Evolutionary conservation across 2,113 vertebrate species (phyloP), one percentile per base, ranked within the genome.

Genomic region (Glaucidium brasilianum): DNA sequence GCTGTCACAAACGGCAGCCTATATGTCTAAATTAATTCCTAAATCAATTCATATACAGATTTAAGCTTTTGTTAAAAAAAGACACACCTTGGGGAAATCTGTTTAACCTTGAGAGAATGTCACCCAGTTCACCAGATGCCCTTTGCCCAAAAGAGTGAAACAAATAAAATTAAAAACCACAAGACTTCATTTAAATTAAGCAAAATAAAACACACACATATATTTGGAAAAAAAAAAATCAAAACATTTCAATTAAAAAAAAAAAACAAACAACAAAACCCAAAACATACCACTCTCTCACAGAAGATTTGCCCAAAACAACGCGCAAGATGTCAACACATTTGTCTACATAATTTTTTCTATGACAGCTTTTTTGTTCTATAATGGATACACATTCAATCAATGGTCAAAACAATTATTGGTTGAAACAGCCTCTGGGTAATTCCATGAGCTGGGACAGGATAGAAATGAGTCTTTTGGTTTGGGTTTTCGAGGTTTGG

Each of bases 1-100:
- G 97, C 98, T 93, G 96, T 72, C 97, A 56, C 90, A 83, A 97
- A 96, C 17, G 96, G 86, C 98, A 98, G 98, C 98, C 98, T 98
- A 98, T 98, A 95, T 92, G 95, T 98, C 98, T 98, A 98, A 98
- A 98, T 98, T 97, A 98, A 98, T 94, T 97, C 97, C 98, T 98
- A 98, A 96, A 97, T 97, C 97, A 96, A 95, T 88, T 95, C 39
- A 94, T 98, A 95, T 97, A 98, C 98, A 98, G 98, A 97, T 98
- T 97, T 97, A 97, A 97, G 96, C 96, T 98, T 97, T 95, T 97
- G 97, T 98, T 98, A 82, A 93, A 96, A 84, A 79, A 85, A 95
- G 64, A 96, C 92, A 96, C 69, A 96, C 94, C 85, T 93, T 83
- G 90, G 91, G 79, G 87, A 96, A 97, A 96, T 68, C 93, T 64